These are phyloP conservation scores for Chascanopsetta lugubris DNA, from an alignment of 2,113 vertebrate species.

Conservation along the genomic window DNA sequence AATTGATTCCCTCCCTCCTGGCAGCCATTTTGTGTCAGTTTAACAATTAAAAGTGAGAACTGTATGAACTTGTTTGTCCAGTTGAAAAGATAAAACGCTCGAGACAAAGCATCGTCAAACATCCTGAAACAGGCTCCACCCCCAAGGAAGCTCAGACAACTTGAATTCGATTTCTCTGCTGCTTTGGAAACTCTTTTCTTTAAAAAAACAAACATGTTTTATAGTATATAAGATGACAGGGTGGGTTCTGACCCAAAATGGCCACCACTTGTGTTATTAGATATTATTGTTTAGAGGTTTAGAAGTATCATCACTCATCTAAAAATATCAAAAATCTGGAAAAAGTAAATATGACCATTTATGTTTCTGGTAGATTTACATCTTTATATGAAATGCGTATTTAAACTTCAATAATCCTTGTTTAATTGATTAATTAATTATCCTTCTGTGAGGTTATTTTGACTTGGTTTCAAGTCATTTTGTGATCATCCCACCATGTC, in stretches of 20 bases:
- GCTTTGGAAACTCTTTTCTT: not conserved
- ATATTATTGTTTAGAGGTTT: not conserved
- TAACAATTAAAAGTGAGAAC: not conserved
- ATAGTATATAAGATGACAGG: too few species aligned
- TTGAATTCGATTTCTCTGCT: not conserved
- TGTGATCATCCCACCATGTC: too few species aligned
- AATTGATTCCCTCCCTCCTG: not conserved
- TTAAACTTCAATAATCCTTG: not conserved
- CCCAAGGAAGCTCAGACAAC: not conserved
- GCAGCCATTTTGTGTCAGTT: conserved; percentile 8
- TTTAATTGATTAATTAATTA: not conserved
- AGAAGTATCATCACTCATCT: not conserved
- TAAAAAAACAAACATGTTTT: not conserved
- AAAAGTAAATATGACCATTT: too few species aligned
- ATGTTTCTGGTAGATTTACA: too few species aligned
- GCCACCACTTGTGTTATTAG: not conserved
- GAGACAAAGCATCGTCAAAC: not conserved
- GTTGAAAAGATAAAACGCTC: not conserved
- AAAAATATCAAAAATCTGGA: too few species aligned
- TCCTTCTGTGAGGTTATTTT: too few species aligned
- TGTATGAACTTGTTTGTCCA: not conserved
- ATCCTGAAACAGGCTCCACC: not conserved
- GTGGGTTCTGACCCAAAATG: conserved; percentile 2
- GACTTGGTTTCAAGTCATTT: too few species aligned
- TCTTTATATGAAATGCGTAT: too few species aligned